Evolutionary conservation across 2,888 invertebrate species (phyloP), one percentile per base, ranked within the genome.

Genomic region (Cheilosia urbana): DNA sequence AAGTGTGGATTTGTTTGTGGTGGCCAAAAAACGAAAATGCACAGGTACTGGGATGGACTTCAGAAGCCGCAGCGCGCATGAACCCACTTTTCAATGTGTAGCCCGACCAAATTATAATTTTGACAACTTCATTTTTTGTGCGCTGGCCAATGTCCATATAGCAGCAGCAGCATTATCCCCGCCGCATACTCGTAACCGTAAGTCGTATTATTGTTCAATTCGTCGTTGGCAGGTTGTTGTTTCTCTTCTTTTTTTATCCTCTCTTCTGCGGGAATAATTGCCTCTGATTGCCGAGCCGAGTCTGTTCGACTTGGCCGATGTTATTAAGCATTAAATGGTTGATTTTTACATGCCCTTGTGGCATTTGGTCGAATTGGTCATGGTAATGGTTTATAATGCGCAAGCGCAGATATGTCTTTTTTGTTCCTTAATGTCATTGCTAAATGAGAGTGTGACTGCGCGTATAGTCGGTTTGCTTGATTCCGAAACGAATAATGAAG

Each of bases 101-200:
- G 66, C 42, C 58, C 89, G 89, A 89, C 89, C 90, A 90, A 90
- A 90, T 90, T 90, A 89, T 89, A 89, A 89, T 89, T 90, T 89
- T 89, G 90, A 90, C 90, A 90, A 90, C 90, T 90, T 90, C 89
- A 90, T 90, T 90, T 90, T 89, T 90, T 89, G 9, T 49, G 11
- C 19, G 17, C 87, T 57, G 24, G 7, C 51, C 45, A 49, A 42
- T 60, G 60, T 73, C 68, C 69, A 53, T 42, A 40, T 30, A 37
- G 45, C 30, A 45, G 71, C 27, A 27, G 27, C 34, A 34, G 13
- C 58, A 71, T 62, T 66, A 63, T 62, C 63, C 40, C 21, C 30
- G 57, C 40, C 47, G 47, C 7, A 49, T 37, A 30, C 30, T 42
- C 47, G 72, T n/a, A n/a, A n/a, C n/a, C n/a, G n/a, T n/a, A n/a